Evolutionary conservation across 1,140 invertebrate genomes (phyloP).

Genomic region (Sipha flava): DNA sequence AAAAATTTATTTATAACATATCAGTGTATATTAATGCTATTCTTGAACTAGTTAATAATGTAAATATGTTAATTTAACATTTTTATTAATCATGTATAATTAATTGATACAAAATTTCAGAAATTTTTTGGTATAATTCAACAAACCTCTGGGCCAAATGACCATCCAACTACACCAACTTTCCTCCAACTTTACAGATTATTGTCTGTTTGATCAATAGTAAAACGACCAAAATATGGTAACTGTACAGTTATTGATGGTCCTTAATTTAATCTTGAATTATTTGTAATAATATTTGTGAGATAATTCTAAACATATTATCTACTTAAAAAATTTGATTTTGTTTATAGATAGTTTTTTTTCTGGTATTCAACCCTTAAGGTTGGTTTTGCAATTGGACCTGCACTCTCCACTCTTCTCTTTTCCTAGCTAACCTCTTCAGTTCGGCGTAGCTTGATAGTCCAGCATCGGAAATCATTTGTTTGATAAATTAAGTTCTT

Average conservation of each 20-base stretch:
- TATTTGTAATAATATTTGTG: too few species aligned
- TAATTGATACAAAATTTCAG: not conserved
- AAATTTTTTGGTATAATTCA: not conserved
- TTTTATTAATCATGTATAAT: not conserved
- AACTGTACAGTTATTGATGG: not conserved
- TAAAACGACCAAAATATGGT: not conserved
- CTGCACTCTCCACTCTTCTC: too few species aligned
- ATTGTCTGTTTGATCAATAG: not conserved
- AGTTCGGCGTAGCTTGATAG: too few species aligned
- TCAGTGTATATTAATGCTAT: not conserved
- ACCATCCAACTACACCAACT: not conserved
- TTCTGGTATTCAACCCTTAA: too few species aligned
- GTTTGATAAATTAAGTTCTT: too few species aligned
- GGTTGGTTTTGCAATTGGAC: too few species aligned
- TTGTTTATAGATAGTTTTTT: too few species aligned
- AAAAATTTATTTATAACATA: too few species aligned
- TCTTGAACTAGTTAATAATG: not conserved
- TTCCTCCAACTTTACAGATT: not conserved
- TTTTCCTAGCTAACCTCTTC: too few species aligned
- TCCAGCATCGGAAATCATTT: too few species aligned
- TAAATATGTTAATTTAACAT: not conserved
- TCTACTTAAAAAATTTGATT: too few species aligned
- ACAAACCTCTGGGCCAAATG: not conserved
- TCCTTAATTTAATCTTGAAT: not conserved
- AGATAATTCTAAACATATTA: not conserved